Base-by-base conservation (phyloP, 2,113 vertebrate species). In the Aegypius monachus region DNA sequence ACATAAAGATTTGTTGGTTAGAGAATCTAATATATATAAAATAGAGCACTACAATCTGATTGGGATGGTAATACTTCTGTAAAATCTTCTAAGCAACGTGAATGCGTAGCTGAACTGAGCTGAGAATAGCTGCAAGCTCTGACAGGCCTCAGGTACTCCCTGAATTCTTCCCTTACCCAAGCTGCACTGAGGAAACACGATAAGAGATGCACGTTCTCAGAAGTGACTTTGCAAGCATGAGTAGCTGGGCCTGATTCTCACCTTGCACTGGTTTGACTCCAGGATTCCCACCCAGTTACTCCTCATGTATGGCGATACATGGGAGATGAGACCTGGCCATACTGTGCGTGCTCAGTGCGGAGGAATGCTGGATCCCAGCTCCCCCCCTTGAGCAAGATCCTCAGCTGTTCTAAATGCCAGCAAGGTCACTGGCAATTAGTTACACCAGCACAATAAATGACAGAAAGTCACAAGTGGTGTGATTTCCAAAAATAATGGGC, bases 1-100 rank as follows among this genome's bases (percentile, higher is more conserved):
- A 0, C 48, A 52, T 63, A 58, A 93, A 71, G 63, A 91, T 93
- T 89, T 96, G 73, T 74, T 97, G 63, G 94, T 96, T 93, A 86
- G 81, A 88, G 55, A 90, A 47, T 81, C 71, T 70, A 17, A 36
- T 32, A 78, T 40, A 38, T 81, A 32, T 14, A 71, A 40, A 40
- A 13, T 61, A 70, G 47, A 74, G 16, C 32, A 61, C 88, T 74
- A 9, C 45, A 59, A 13, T 31, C 42, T 90, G 47, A 68, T 20
- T 26, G 47, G 78, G n/a, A 72, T 32, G 68, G 56, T 53, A 88
- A 87, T 45, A 87, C 82, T 62, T 62, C 36, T 75, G 66, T 50
- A 81, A 89, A 84, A 80, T 45, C 84, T 81, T 38, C 61, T 73
- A 31, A 77, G 93, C 71, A 66, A 3, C 4, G 40, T 11, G 70